A percentile compares a stretch with the other conserved stretches of the same genome.
phyloP scores from a whole-genome alignment of 2,113 vertebrate genomes.

The Cyprinodon tularosa region DNA sequence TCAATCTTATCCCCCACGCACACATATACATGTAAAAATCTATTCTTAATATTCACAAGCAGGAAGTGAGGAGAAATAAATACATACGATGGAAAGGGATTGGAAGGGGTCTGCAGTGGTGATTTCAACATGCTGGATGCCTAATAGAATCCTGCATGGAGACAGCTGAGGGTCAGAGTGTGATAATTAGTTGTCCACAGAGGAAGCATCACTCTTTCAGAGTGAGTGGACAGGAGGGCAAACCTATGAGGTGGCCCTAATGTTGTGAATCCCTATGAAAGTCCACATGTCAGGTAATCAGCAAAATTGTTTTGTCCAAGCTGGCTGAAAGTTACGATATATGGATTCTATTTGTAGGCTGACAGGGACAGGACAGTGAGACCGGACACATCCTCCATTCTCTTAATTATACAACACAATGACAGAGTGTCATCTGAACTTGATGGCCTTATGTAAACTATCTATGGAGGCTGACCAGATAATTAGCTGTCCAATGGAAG shows the following conservation, averaged over 20 bases:
- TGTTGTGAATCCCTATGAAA: constrained; percentile 55
- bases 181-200: constrained; percentile 96
- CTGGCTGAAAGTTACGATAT: constrained; percentile 32
- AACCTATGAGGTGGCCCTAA: constrained; percentile 54
- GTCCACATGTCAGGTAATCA: constrained; percentile 68
- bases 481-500: constrained; percentile 62
- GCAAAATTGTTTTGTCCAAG: constrained; percentile 52
- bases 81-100: constrained; percentile 65
- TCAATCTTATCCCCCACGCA: constrained; percentile 70
- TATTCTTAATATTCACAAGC: constrained; percentile 99
- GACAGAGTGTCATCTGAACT: constrained; percentile 44
- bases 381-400: constrained; percentile 32
- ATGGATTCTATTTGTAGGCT: constrained; percentile 29
- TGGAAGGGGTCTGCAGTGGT: constrained; percentile 69
- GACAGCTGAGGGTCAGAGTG: constrained; percentile 95
- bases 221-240: constrained; percentile 65
- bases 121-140: constrained; percentile 90
- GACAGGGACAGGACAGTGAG: constrained; percentile 39
- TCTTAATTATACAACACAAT: constrained; percentile 46
- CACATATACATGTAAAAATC: constrained; percentile 94
- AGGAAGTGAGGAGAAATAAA: constrained; percentile 93
- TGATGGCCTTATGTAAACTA: constrained; percentile 46
- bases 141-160: constrained; percentile 95
- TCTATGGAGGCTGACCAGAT: constrained; percentile 32
- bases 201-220: constrained; percentile 80